Conservation (phyloP, 2,888 invertebrate species). For the Apamea epomidion region DNA sequence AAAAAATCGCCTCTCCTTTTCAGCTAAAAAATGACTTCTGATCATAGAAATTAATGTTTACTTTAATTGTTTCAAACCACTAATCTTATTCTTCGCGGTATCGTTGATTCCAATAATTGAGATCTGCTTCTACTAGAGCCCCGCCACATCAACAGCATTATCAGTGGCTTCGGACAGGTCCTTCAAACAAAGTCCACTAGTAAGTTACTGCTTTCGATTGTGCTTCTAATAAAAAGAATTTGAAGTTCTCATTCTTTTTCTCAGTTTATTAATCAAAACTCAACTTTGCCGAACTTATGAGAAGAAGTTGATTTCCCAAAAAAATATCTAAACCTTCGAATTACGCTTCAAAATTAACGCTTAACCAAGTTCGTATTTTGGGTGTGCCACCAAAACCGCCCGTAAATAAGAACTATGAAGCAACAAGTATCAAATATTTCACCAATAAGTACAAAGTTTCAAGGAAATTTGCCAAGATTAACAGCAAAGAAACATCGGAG, state of each 20-base stretch:
- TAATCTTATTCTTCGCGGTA: not conserved
- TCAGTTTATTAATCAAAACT: not conserved
- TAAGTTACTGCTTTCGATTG: not conserved
- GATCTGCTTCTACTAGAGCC: not conserved
- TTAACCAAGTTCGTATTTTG: constrained; percentile 8
- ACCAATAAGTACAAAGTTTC: constrained; percentile 32
- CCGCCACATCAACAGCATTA: not conserved
- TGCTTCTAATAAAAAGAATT: not conserved
- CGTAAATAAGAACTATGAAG: constrained; percentile 21
- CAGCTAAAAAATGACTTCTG: not conserved
- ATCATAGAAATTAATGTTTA: too few species aligned
- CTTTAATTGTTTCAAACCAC: not conserved
- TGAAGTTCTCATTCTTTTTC: not conserved
- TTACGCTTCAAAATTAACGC: constrained; percentile 5
- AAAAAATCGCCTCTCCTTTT: not conserved
- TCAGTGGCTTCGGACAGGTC: not conserved
- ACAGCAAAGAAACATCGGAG: constrained; percentile 13
- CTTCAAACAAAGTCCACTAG: not conserved
- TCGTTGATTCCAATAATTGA: not conserved
- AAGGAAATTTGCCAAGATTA: constrained; percentile 41
- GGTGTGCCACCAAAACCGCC: not conserved
- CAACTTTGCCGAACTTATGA: not conserved
- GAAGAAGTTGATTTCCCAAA: not conserved
- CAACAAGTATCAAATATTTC: constrained; percentile 53
- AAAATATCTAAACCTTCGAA: not conserved